Evolutionary conservation across 2,888 invertebrate genomes (phyloP), one percentile per base, ranked within the genome.

Genomic region (Synanthedon andrenaeformis): DNA sequence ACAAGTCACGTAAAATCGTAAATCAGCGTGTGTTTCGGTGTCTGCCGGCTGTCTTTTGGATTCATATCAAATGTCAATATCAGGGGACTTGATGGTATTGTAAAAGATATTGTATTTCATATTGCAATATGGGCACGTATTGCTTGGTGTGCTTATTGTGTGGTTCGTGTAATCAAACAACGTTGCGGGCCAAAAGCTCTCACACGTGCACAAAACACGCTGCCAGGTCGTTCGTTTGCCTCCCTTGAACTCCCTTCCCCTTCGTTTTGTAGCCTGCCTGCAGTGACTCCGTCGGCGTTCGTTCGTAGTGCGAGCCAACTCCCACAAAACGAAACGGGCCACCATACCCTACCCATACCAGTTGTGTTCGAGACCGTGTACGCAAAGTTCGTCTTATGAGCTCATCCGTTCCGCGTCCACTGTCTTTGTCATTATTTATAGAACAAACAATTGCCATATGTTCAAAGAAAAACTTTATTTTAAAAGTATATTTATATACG

Each of bases 321-420:
- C 45, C n/a, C 45, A 12, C 14, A 6, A 45, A 13, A 50, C 28
- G 17, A 11, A 17, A 11, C 48, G 48, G 48, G 13, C 48, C 12
- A 50, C 50, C 13, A 17, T 35, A 23, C 23, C 23, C 23, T 23
- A 23, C 35, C 35, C 10, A 45, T 45, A 62, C 69, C 77, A 83
- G 84, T 83, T 71, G 80, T 72, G 73, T 69, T 66, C 70, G 70
- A 67, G 71, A 68, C 70, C 63, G 74, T 74, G 74, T 64, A 58
- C 69, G 68, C 57, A 63, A 55, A 64, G 70, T 74, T 66, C 71
- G 76, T 71, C 59, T 62, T 62, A 62, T 57, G 57, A 56, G 56
- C 45, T 59, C 56, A 51, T 55, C 55, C 52, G 57, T 59, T 61
- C 61, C 62, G 62, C 62, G 65, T 60, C 70, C 75, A 80, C 81